Conservation (phyloP, 2,113 vertebrate genomes). For the Sorex araneus region DNA sequence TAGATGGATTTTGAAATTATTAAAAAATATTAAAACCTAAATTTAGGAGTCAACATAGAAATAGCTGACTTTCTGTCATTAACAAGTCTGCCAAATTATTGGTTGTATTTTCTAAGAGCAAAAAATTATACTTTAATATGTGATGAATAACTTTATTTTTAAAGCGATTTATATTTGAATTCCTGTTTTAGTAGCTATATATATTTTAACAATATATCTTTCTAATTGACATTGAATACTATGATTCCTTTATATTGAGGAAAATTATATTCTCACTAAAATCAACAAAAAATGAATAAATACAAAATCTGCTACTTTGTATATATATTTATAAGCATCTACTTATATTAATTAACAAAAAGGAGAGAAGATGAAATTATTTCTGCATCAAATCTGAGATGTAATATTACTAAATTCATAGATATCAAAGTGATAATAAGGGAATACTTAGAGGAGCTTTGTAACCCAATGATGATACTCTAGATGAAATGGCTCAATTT, state of each 20-base stretch:
- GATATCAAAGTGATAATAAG: not conserved
- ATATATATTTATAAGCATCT: too few relatives aligned
- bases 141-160: slow-evolving; percentile 7
- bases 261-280: not conserved
- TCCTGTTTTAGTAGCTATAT: not conserved
- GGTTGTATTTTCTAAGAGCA: not conserved
- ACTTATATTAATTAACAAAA: too few relatives aligned
- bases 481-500: not conserved
- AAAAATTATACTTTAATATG: not conserved
- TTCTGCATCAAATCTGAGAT: too few relatives aligned
- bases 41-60: not conserved
- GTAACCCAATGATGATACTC: not conserved
- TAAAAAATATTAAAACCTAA: not conserved
- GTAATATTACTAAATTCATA: too few relatives aligned
- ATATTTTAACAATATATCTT: not conserved
- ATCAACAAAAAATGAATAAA: too few relatives aligned
- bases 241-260: not conserved
- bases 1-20: not conserved
- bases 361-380: too few relatives aligned
- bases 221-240: slow-evolving; percentile 5
- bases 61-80: slow-evolving; percentile 5
- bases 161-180: slow-evolving; percentile 13
- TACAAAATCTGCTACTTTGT: too few relatives aligned
- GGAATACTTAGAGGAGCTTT: too few relatives aligned
- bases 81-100: not conserved